phyloP scores from a whole-genome alignment of 2,113 vertebrate genomes.

The Rhynchomys soricoides region DNA sequence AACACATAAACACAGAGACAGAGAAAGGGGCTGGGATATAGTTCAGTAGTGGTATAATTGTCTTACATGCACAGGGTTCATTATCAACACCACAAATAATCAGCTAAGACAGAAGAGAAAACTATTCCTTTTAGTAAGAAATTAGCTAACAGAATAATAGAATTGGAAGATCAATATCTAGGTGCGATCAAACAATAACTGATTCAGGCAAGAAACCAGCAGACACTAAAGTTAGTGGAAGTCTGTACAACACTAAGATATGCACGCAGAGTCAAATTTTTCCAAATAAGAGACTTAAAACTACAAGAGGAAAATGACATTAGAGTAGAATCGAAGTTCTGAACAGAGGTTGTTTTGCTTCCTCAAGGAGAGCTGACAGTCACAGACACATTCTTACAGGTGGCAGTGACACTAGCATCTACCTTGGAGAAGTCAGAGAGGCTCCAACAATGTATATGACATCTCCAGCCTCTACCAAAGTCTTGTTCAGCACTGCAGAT shows the following conservation, averaged over 20 bases:
- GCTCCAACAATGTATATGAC: background rate
- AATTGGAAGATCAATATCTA: slow-evolving; percentile 45
- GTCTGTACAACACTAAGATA: background rate
- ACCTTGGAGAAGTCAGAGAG: background rate
- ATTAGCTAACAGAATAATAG: background rate
- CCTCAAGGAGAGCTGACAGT: background rate
- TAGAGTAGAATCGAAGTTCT: background rate
- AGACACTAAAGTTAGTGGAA: background rate
- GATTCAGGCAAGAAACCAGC: slow-evolving; percentile 5
- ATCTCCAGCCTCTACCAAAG: background rate
- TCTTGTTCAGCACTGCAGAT: background rate
- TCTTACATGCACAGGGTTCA: background rate
- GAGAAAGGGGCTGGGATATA: background rate
- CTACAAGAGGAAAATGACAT: slow-evolving; percentile 4
- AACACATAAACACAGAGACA: background rate
- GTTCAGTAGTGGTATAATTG: background rate
- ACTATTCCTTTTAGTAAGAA: slow-evolving; percentile 26
- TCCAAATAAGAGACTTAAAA: background rate
- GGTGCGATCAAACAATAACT: background rate
- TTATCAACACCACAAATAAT: background rate
- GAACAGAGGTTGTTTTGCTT: background rate
- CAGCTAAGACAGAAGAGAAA: background rate
- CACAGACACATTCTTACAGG: background rate
- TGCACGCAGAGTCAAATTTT: background rate
- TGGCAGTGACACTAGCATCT: background rate